Evolutionary conservation across 2,797 vertebrate genomes (phyloP).

Genomic region (Podarcis siculus): DNA sequence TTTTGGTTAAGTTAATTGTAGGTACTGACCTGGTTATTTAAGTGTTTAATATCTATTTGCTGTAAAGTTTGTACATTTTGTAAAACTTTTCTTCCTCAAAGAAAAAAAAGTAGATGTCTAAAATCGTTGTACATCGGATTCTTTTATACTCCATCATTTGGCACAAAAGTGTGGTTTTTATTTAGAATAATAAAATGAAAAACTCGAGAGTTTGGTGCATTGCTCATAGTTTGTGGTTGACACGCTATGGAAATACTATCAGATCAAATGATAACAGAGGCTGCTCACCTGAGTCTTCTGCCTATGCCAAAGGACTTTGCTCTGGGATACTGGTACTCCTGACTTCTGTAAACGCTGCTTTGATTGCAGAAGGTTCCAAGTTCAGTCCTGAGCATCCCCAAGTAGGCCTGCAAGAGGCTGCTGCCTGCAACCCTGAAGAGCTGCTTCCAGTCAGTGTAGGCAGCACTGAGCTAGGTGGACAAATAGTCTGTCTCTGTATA

Average conservation of each 20-base stretch:
- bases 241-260: background rate
- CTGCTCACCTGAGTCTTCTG: background rate
- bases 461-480: too few species aligned
- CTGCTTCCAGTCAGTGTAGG: background rate
- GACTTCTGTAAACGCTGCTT: background rate
- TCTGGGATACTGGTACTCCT: background rate
- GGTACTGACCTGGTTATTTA: slow-evolving; percentile 83
- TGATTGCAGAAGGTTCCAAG: too few species aligned
- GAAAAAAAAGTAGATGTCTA: slow-evolving; percentile 77
- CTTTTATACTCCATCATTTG: slow-evolving; percentile 84
- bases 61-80: slow-evolving; percentile 90
- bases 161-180: slow-evolving; percentile 86
- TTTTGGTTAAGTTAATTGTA: slow-evolving; percentile 79
- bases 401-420: too few species aligned
- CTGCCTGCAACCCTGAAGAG: too few species aligned
- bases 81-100: slow-evolving; percentile 70
- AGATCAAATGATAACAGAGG: too few species aligned
- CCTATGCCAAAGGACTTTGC: background rate
- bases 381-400: too few species aligned
- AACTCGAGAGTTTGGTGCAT: background rate
- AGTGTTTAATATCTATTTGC: slow-evolving; percentile 85
- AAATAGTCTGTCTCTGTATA: too few species aligned
- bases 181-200: slow-evolving; percentile 85
- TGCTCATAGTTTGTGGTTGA: background rate
- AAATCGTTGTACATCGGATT: slow-evolving; percentile 82